Evolutionary conservation across 2,888 invertebrate species (phyloP), one percentile per base, ranked within the genome.

Genomic region (Nemurella pictetii): DNA sequence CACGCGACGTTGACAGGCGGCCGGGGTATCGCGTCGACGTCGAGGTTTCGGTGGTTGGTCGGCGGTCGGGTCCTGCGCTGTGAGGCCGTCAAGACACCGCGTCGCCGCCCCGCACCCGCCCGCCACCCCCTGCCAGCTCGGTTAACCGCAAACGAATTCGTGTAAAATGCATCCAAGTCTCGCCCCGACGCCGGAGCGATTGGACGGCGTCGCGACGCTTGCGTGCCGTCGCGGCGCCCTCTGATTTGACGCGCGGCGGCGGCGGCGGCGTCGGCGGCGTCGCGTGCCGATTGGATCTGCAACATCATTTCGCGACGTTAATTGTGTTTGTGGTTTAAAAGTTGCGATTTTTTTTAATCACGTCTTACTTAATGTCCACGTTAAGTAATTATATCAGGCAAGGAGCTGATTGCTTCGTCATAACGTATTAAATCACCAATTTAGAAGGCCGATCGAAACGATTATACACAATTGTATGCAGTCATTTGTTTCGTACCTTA

Each of bases 61-160:
- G 80, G 78, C n/a, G n/a, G 80, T 35, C 20, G 32, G n/a, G 36
- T 32, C 26, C 80, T 80, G 80, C 80, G 80, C 80, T 1, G n/a
- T 35, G 35, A 80, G 80, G 15, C 20, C 26, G 30, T 12, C 30
- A 80, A 80, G 80, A 80, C 80, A 35, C 28, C 15, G 29, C 32
- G 75, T 2, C 29, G 15, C 29, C 30, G 78, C n/a, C 28, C 78
- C 12, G 55, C 20, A 55, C 75, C 28, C 75, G n/a, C 75, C 75
- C 2, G 3, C 0, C n/a, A 28, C 75, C 27, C 75, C 27, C 75
- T 75, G 26, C 20, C n/a, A 35, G 30, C 80, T 26, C 29, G 32
- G 80, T 35, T 80, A 80, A 80, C 80, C 80, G 80, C 80, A 80
- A 80, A 80, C 80, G 80, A 80, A 80, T 35, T 80, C 80, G 32